Evolutionary conservation across 2,113 vertebrate genomes (phyloP).

Genomic region (Proteles cristata): DNA sequence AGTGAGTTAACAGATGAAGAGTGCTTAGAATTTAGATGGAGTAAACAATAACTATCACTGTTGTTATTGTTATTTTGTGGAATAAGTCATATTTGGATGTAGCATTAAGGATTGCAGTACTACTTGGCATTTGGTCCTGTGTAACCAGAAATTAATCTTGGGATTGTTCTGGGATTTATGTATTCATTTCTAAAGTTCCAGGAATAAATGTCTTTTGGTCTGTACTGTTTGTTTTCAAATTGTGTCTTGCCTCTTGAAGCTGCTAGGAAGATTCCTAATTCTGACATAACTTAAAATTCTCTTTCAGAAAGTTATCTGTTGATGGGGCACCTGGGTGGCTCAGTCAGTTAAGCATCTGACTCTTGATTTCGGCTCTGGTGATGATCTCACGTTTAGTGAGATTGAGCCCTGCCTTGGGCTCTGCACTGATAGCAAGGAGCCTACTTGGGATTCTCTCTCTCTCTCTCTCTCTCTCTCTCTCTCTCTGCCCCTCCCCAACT

Average conservation of each 20-base stretch:
- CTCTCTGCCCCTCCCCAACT: no score
- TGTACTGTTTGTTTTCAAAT: not conserved
- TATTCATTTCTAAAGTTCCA: not conserved
- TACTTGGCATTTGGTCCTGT: not conserved
- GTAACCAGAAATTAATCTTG: not conserved
- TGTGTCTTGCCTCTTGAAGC: not conserved
- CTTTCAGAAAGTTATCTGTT: constrained; percentile 19
- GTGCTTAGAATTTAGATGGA: not conserved
- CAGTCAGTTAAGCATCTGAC: no score
- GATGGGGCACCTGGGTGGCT: not conserved
- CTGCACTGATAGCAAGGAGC: no score
- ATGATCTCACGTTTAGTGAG: no score
- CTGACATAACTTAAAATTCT: not conserved
- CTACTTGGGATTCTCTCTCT: no score
- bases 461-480: no score
- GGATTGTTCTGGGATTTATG: not conserved
- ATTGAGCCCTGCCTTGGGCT: no score
- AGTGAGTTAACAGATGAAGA: not conserved
- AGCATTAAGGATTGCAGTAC: not conserved
- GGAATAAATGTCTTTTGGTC: not conserved
- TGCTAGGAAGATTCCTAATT: not conserved
- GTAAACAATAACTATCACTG: not conserved
- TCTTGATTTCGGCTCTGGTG: no score
- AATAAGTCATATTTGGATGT: not conserved
- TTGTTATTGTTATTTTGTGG: not conserved